Conservation (phyloP, 2,888 invertebrate species). For the Chouioia cunea region DNA sequence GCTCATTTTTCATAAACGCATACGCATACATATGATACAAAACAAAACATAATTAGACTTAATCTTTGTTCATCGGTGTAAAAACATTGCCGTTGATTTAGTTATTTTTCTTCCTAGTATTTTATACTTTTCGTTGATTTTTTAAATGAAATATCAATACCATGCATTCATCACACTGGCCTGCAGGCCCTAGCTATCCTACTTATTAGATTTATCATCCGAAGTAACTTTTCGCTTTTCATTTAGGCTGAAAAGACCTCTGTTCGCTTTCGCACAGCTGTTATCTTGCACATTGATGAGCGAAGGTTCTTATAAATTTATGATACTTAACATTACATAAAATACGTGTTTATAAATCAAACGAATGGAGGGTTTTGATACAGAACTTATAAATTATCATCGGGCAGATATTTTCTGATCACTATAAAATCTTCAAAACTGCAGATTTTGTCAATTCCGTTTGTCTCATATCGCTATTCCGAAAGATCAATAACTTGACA, state of each 20-base stretch:
- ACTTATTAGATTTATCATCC: slow-evolving; percentile 55
- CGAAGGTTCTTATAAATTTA: slow-evolving; percentile 26
- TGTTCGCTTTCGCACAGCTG: too few species aligned
- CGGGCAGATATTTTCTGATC: too few species aligned
- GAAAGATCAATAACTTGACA: too few species aligned
- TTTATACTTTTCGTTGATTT: slow-evolving; percentile 52
- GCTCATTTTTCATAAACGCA: slow-evolving; percentile 46
- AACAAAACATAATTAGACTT: slow-evolving; percentile 61
- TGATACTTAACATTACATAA: slow-evolving; percentile 16
- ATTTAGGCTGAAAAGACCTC: too few species aligned
- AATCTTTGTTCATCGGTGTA: slow-evolving; percentile 62
- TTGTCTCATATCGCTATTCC: too few species aligned
- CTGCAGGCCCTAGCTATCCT: slow-evolving; percentile 62
- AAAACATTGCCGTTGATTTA: slow-evolving; percentile 59
- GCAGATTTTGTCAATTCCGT: too few species aligned
- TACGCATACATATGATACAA: slow-evolving; percentile 55
- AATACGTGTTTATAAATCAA: slow-evolving; percentile 23
- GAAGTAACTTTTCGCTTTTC: too few species aligned
- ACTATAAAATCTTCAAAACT: too few species aligned
- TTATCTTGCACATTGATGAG: not conserved
- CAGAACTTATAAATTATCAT: too few species aligned
- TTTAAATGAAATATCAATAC: slow-evolving; percentile 51
- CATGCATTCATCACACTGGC: slow-evolving; percentile 58
- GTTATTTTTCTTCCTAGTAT: slow-evolving; percentile 47
- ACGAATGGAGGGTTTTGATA: slow-evolving; percentile 10